A percentile compares a stretch with the other conserved stretches of the same genome.
These are phyloP conservation scores for Serinus canaria DNA, from an alignment of 2,113 vertebrate species.

Conservation along the genomic window DNA sequence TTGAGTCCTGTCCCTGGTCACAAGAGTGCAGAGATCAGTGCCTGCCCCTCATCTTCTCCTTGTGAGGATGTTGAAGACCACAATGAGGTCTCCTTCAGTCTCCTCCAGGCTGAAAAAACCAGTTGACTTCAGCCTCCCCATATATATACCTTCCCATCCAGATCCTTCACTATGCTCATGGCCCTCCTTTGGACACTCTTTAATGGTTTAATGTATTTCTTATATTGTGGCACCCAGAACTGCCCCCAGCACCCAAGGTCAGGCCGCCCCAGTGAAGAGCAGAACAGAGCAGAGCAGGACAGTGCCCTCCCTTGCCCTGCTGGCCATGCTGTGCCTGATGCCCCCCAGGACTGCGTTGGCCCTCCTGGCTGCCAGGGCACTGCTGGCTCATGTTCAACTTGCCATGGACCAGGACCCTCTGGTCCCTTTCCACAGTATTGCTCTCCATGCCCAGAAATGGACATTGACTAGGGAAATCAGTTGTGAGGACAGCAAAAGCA, in stretches of 20 bases:
- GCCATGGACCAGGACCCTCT: rapidly evolving
- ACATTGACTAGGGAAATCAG: not conserved
- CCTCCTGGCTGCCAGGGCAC: not conserved
- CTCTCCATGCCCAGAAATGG: not conserved
- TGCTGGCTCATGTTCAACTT: not conserved
- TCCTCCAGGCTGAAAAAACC: not conserved
- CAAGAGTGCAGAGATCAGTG: not conserved
- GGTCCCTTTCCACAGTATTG: not conserved
- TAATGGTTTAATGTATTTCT: not conserved
- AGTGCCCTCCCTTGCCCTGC: not conserved
- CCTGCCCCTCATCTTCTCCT: rapidly evolving
- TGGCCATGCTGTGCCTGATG: not conserved
- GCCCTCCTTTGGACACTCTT: rapidly evolving
- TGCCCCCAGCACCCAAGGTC: rapidly evolving
- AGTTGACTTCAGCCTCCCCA: not conserved
- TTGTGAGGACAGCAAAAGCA: not conserved
- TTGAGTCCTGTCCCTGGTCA: not conserved
- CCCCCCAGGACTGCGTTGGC: not conserved
- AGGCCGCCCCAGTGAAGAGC: rapidly evolving
- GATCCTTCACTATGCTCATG: not conserved
- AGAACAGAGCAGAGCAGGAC: rapidly evolving
- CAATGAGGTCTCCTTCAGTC: not conserved
- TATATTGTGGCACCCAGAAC: not conserved
- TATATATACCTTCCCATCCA: not conserved
- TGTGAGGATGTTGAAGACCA: not conserved